phyloP scores from a whole-genome alignment of 2,797 vertebrate species.

The Passerculus sandwichensis region DNA sequence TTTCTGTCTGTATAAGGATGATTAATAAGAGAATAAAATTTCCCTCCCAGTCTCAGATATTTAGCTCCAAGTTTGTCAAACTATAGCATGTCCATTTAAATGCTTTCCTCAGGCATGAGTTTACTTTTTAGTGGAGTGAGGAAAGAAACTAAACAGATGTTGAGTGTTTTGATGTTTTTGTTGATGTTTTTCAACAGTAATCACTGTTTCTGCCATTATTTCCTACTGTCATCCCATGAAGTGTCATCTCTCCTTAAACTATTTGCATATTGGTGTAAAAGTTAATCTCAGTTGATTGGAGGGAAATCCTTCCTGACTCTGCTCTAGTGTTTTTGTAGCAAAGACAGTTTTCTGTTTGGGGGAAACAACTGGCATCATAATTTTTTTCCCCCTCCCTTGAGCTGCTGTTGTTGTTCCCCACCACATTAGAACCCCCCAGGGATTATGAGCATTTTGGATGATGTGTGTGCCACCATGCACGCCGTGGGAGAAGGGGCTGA shows the following conservation, averaged over 20 bases:
- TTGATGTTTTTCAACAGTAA: background rate
- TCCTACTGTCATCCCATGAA: background rate
- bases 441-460: conserved; percentile 96
- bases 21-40: background rate
- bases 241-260: background rate
- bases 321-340: background rate
- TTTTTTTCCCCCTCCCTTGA: background rate
- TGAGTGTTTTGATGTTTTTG: background rate
- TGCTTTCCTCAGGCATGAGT: background rate
- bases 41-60: background rate
- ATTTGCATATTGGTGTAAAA: background rate
- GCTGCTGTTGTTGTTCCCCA: background rate
- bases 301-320: background rate
- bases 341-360: background rate
- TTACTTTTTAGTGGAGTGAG: background rate
- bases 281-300: background rate
- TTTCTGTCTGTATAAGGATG: background rate
- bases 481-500: conserved; percentile 96
- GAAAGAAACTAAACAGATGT: background rate
- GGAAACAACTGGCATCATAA: no score
- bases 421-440: conserved; percentile 90
- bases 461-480: conserved; percentile 98
- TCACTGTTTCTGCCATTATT: background rate
- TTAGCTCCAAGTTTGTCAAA: background rate
- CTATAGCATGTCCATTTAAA: background rate